A percentile compares a stretch with the other conserved stretches of the same genome.
phyloP scores from a whole-genome alignment of 2,797 vertebrate genomes.

The Capromys pilorides region DNA sequence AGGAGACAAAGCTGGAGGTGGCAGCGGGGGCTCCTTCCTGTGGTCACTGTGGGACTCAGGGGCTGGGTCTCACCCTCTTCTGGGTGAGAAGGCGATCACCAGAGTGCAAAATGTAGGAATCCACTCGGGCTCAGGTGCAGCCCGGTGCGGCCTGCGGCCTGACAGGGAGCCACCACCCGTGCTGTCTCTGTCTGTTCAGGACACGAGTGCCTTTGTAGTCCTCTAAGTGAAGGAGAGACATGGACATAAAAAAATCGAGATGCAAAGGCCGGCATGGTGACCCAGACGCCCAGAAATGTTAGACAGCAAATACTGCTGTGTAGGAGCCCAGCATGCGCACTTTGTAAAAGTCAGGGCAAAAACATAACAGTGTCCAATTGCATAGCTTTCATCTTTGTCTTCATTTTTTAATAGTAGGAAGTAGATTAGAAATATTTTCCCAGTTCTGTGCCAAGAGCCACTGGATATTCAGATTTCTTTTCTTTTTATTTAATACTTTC shows the following conservation, averaged over 20 bases:
- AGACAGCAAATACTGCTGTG: not conserved
- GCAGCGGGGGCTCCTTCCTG: not conserved
- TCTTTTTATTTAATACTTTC: not conserved
- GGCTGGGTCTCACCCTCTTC: too few species aligned
- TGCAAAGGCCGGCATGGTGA: not conserved
- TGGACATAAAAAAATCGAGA: not conserved
- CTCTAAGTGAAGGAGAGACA: not conserved
- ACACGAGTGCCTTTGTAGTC: not conserved
- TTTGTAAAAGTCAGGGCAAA: not conserved
- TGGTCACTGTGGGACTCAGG: not conserved
- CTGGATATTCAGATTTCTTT: not conserved
- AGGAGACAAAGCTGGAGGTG: not conserved
- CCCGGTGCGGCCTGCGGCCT: not conserved
- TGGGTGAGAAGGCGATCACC: not conserved
- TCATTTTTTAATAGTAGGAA: not conserved
- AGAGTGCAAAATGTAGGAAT: not conserved
- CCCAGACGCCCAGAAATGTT: not conserved
- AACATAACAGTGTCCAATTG: not conserved
- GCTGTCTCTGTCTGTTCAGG: not conserved
- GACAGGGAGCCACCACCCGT: rapidly evolving
- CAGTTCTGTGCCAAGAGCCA: not conserved
- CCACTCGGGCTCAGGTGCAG: rapidly evolving
- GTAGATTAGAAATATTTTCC: not conserved
- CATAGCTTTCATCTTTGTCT: not conserved
- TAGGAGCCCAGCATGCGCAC: not conserved